These are phyloP conservation scores for Ichneumoninae sp. DNA, from an alignment of 2,888 invertebrate species.

Conservation along the genomic window DNA sequence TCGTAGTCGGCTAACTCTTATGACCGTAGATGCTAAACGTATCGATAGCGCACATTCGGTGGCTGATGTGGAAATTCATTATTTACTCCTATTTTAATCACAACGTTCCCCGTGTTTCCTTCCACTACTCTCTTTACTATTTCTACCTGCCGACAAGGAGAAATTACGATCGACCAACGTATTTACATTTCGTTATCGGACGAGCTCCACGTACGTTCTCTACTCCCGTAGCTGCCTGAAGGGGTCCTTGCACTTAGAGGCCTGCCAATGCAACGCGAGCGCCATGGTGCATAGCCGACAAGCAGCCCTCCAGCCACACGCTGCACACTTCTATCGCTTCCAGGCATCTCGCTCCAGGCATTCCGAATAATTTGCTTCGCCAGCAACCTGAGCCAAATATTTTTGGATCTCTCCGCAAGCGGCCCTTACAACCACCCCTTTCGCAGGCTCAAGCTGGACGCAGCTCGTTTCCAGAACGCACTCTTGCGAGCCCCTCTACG, in stretches of 20 bases:
- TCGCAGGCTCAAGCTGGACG: constrained; percentile 1
- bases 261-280: constrained; percentile 24
- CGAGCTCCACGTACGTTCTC: background rate
- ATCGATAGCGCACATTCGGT: constrained; percentile 14
- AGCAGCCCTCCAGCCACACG: constrained; percentile 15
- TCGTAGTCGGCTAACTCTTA: constrained; percentile 18
- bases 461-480: constrained; percentile 8
- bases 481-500: constrained; percentile 19
- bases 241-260: constrained; percentile 34
- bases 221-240: background rate
- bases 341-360: constrained; percentile 73
- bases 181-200: constrained; percentile 42
- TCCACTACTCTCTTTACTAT: background rate
- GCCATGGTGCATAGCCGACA: constrained; percentile 12
- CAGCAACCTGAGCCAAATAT: constrained; percentile 17
- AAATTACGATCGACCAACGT: constrained; percentile 30
- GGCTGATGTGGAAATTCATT: constrained; percentile 19
- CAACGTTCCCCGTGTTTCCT: background rate
- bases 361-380: constrained; percentile 77
- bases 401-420: constrained; percentile 15
- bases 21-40: constrained; percentile 9
- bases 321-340: constrained; percentile 26
- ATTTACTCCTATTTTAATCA: constrained; percentile 22
- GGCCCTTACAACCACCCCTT: constrained; percentile 19
- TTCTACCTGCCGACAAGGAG: background rate